Base-by-base conservation (phyloP, 2,888 invertebrate genomes). In the Eilema sororculum region DNA sequence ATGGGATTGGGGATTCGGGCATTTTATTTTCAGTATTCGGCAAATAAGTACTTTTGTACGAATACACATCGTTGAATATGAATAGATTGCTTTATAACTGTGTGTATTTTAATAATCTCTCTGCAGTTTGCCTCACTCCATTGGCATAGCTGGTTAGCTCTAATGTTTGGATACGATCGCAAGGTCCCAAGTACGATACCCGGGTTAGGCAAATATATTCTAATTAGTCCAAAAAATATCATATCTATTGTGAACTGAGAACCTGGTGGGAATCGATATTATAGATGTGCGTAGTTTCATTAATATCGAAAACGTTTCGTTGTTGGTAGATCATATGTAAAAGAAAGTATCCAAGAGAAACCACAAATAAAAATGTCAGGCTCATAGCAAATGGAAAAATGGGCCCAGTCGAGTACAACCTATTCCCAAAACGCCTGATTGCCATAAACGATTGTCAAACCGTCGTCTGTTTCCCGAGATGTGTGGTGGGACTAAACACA, bases 11-110 rank as follows among this genome's bases (percentile, higher is more conserved):
- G 16, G 25, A 9, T 69, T 56, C 10, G 12, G 9, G 25, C 12
- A 60, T 68, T 63, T 68, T 68, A 63, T 63, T 61, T 57, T 37
- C 28, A 57, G 63, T 58, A 58, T 60, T 63, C 16, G 30, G 28
- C 30, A 12, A 13, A 30, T 60, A 67, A 60, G 41, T 59, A 63
- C 28, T 22, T 20, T 10, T 67, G 24, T 61, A 6, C 12, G 16
- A 30, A 68, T 25, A 41, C 25, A 41, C 65, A 52, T 16, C 25
- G 30, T 56, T 56, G 30, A 52, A 56, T 56, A 22, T 30, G n/a
- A 65, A 56, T 52, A 57, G 24, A 8, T 12, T 13, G 12, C 30
- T 62, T 30, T 37, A 24, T 22, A 13, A 58, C 24, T 13, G 57
- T 24, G 24, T 57, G 12, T 24, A 58, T 58, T 58, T 58, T 58